Base-by-base conservation (phyloP, 2,888 invertebrate species). In the Heliconius cydno region DNA sequence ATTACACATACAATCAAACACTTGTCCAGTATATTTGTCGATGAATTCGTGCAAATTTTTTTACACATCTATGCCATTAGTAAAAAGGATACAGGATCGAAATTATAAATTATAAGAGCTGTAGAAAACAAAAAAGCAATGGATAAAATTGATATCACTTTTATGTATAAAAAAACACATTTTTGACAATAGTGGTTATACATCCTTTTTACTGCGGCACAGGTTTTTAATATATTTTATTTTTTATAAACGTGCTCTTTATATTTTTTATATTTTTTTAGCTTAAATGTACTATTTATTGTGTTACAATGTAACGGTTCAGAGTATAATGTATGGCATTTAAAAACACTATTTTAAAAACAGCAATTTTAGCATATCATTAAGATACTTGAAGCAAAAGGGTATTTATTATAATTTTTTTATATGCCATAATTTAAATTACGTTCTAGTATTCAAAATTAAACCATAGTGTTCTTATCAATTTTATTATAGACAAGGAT, bases 401-500 rank as follows among this genome's bases (percentile, higher is more conserved):
- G 15, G 25, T 38, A 38, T 38, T 41, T 41, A 75, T 38, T 65
- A 25, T 65, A 2, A 28, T 65, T 63, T 75, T 75, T 75, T 63
- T 75, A 65, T 22, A 63, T 75, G 67, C 66, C 76, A 76, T 30
- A 52, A 52, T n/a, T 72, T n/a, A 30, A 72, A 52, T 52, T 25
- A 60, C 38, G 41, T 41, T 12, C 60, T 63, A 74, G 25, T 28
- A 28, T 63, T 75, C 10, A 65, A 74, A 67, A 74, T 74, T 74
- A 74, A 74, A 74, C 74, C 63, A 74, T 74, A 65, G 2, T 41
- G 25, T 65, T 75, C 41, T 65, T 75, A 75, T 75, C 63, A 63
- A 75, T 75, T 63, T 75, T 75, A 75, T 75, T 75, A 75, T 75
- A 75, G 75, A 52, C 66, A 66, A 78, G 66, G 72, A 78, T 73